Evolutionary conservation across 2,888 invertebrate genomes (phyloP).

Genomic region (Leptogaster cylindrica): DNA sequence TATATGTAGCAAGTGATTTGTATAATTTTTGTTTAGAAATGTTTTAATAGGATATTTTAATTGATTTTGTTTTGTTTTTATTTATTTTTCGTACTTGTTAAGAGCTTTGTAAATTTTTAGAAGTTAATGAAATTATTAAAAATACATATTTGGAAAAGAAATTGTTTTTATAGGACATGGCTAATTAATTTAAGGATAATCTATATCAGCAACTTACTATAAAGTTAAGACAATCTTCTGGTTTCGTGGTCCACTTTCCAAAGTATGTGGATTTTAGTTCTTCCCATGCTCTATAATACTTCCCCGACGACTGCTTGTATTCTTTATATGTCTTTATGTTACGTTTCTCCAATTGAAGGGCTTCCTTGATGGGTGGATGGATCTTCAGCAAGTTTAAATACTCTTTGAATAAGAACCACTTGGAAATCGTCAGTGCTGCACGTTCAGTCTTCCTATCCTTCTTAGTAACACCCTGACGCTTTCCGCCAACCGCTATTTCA

Average conservation of each 20-base stretch:
- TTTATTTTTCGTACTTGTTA: constrained; percentile 24
- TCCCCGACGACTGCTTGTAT: constrained; percentile 51
- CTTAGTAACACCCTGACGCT: constrained; percentile 79
- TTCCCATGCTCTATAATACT: constrained; percentile 62
- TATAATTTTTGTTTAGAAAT: constrained; percentile 29
- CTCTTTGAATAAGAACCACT: constrained; percentile 64
- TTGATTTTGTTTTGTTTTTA: constrained; percentile 35
- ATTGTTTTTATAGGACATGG: not conserved
- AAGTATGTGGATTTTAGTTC: constrained; percentile 64
- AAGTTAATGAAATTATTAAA: constrained; percentile 2
- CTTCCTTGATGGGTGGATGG: constrained; percentile 51
- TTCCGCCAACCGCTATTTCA: constrained; percentile 80
- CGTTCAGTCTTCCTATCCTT: constrained; percentile 62
- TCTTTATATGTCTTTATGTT: constrained; percentile 50
- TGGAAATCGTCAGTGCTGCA: constrained; percentile 65
- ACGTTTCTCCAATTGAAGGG: constrained; percentile 41
- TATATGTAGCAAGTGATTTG: constrained; percentile 28
- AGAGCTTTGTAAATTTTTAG: constrained; percentile 33
- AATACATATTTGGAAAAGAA: constrained; percentile 13
- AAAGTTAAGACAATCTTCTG: constrained; percentile 51
- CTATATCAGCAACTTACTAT: not conserved
- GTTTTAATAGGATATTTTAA: not conserved
- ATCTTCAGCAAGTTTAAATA: constrained; percentile 62
- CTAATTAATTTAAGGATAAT: not conserved
- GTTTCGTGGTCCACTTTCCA: constrained; percentile 66